Evolutionary conservation across 2,888 invertebrate species (phyloP).

Genomic region (Hydriomena furcata): DNA sequence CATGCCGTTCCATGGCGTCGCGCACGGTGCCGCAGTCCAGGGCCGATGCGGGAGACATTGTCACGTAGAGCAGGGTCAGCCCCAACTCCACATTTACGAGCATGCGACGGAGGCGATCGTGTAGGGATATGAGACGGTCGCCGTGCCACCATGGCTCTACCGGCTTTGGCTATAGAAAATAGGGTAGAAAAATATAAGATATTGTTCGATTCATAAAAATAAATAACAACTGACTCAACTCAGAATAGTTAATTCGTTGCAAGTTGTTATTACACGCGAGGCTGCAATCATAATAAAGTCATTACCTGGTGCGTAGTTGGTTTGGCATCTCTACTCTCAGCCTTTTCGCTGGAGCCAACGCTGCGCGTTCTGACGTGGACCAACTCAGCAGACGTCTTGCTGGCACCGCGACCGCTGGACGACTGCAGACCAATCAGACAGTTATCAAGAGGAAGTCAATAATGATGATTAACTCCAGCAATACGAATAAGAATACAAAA

Average conservation of each 20-base stretch:
- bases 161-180: not conserved
- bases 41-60: slow-evolving; percentile 80
- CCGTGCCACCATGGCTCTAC: slow-evolving; percentile 42
- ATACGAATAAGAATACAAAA: too few species aligned
- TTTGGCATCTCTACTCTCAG: slow-evolving; percentile 44
- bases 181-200: too few species aligned
- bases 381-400: slow-evolving; percentile 60
- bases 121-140: slow-evolving; percentile 44
- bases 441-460: too few species aligned
- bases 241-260: too few species aligned
- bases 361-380: slow-evolving; percentile 77
- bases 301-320: slow-evolving; percentile 24
- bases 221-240: too few species aligned
- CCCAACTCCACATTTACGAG: slow-evolving; percentile 79
- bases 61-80: slow-evolving; percentile 84
- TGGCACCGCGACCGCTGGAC: slow-evolving; percentile 57
- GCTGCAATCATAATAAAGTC: too few species aligned
- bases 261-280: too few species aligned
- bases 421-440: slow-evolving; percentile 42
- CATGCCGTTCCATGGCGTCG: slow-evolving; percentile 69
- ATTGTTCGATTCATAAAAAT: too few species aligned
- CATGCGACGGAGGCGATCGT: slow-evolving; percentile 55
- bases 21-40: slow-evolving; percentile 71
- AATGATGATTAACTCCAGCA: too few species aligned
- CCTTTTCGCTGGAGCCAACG: slow-evolving; percentile 72